These are phyloP conservation scores for Odocoileus hemionus DNA, from an alignment of 2,113 vertebrate genomes.

Conservation along the genomic window DNA sequence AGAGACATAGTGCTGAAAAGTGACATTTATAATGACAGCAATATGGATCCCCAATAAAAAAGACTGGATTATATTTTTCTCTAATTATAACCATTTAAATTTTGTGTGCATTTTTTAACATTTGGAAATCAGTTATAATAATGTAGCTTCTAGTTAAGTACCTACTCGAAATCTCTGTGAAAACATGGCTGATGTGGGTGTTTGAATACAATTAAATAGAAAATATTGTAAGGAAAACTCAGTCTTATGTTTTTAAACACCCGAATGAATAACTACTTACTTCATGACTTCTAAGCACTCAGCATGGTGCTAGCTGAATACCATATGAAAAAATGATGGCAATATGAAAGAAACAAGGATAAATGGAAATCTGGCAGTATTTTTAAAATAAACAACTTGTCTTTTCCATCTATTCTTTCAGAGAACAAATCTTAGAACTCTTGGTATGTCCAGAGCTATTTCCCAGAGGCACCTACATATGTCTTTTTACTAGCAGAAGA, in stretches of 20 bases:
- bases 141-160: background rate
- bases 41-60: conserved; percentile 72
- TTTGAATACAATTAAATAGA: conserved; percentile 35
- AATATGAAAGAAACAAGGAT: background rate
- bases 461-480: background rate
- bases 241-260: background rate
- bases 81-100: conserved; percentile 56
- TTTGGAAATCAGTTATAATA: conserved; percentile 57
- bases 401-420: background rate
- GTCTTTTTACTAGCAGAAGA: background rate
- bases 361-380: background rate
- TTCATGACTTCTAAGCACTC: background rate
- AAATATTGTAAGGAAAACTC: conserved; percentile 38
- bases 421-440: background rate
- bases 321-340: background rate
- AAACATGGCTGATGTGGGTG: conserved; percentile 6
- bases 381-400: background rate
- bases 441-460: background rate
- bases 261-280: background rate
- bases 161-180: conserved; percentile 26
- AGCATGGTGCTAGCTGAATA: background rate
- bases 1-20: conserved; percentile 70
- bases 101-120: background rate
- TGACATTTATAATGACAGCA: conserved; percentile 74
- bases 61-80: conserved; percentile 44